A percentile compares a stretch with the other conserved stretches of the same genome.
Evolutionary conservation across 1,140 invertebrate species (phyloP).

Genomic region (Apis dorsata): DNA sequence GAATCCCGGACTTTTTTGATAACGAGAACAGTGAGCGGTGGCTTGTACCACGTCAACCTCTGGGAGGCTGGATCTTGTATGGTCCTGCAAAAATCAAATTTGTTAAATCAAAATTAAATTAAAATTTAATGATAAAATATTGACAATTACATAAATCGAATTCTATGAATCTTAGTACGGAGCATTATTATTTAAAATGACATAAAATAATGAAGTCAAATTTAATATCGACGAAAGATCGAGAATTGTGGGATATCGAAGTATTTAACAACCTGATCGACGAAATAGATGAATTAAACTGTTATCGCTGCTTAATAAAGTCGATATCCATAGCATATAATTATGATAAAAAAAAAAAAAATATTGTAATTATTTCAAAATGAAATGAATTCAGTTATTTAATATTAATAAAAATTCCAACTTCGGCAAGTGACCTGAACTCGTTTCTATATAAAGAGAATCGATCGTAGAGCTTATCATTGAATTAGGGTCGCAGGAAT

Average conservation of each 20-base stretch:
- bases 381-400: neutral
- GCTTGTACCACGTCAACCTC: constrained; percentile 97
- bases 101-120: neutral
- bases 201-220: neutral
- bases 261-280: neutral
- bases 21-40: constrained; percentile 95
- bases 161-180: neutral
- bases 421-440: neutral
- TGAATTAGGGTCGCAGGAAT: constrained; percentile 39
- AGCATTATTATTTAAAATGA: neutral
- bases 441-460: neutral
- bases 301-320: neutral
- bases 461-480: constrained; percentile 10
- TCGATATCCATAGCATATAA: too few relatives aligned
- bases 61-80: constrained; percentile 98
- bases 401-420: constrained; percentile 12
- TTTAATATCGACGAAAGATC: neutral
- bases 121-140: constrained; percentile 21
- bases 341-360: neutral
- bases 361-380: neutral
- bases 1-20: constrained; percentile 97
- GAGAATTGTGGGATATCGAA: neutral
- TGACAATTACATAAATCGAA: constrained; percentile 31
- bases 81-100: constrained; percentile 85
- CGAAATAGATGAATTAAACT: too few relatives aligned